Percentiles rank a stretch among this genome's conserved stretches.
Conservation (phyloP, 2,888 invertebrate species). For the Spodoptera picta region DNA sequence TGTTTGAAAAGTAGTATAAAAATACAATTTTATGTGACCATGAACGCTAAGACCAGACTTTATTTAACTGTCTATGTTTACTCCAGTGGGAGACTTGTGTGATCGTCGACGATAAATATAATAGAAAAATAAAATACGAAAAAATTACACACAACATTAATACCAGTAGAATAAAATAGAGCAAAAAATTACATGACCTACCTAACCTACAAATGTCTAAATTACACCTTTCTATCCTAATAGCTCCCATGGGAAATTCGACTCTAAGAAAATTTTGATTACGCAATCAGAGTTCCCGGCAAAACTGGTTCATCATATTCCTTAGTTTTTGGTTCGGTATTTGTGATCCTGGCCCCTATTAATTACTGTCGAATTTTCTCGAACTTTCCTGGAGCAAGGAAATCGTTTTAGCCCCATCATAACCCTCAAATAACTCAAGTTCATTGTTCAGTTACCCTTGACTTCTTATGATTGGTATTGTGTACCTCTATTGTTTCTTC, state of each 20-base stretch:
- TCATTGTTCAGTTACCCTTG: not conserved
- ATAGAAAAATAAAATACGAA: no score
- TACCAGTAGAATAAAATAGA: no score
- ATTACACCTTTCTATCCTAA: conserved; percentile 11
- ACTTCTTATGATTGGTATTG: not conserved
- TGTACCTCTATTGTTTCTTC: not conserved
- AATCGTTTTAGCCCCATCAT: conserved; percentile 9
- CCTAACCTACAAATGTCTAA: no score
- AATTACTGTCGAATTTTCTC: conserved; percentile 23
- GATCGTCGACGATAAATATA: no score
- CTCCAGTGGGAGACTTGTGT: no score
- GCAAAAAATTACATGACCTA: no score
- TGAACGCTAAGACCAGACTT: no score
- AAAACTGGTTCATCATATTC: conserved; percentile 31
- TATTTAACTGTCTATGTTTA: no score
- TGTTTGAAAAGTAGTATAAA: no score
- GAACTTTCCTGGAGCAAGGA: conserved; percentile 4
- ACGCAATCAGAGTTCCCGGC: conserved; percentile 14
- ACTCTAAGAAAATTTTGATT: conserved; percentile 17
- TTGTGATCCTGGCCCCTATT: conserved; percentile 18
- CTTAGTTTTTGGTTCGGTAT: conserved; percentile 7
- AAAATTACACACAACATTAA: no score
- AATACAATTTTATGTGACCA: no score
- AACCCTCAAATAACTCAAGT: not conserved
- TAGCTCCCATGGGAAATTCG: conserved; percentile 14